A percentile compares a stretch with the other conserved stretches of the same genome.
Evolutionary conservation across 2,797 vertebrate genomes (phyloP).

Genomic region (Periophthalmus magnuspinnatus): DNA sequence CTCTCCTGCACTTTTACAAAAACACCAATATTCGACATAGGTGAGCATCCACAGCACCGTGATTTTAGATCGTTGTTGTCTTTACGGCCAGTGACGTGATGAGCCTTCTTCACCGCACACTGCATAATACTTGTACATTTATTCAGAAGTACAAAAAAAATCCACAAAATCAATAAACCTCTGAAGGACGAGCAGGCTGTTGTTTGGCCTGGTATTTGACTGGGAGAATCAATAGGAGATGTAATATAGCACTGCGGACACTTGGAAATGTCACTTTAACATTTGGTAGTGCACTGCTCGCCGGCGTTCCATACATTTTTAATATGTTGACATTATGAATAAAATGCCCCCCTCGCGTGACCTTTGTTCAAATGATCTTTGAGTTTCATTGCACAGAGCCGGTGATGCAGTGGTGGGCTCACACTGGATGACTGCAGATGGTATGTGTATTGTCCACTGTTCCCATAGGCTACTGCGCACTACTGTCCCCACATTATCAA

Average conservation of each 20-base stretch:
- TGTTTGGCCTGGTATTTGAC: background rate
- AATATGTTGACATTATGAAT: constrained; percentile 54
- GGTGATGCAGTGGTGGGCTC: background rate
- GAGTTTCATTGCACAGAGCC: constrained; percentile 14
- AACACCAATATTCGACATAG: too few species aligned
- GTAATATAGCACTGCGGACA: constrained; percentile 5
- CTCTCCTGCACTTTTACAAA: too few species aligned
- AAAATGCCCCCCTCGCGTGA: constrained; percentile 18
- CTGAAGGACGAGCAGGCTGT: background rate
- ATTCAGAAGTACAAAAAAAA: background rate
- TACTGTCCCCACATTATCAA: too few species aligned
- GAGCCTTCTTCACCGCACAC: background rate
- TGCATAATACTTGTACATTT: background rate
- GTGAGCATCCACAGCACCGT: too few species aligned
- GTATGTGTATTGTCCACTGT: background rate
- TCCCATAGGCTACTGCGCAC: background rate
- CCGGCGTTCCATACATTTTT: constrained; percentile 55
- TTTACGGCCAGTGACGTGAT: background rate
- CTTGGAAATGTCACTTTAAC: constrained; percentile 53
- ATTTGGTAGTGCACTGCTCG: constrained; percentile 41
- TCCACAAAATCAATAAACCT: constrained; percentile 3
- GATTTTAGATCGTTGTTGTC: background rate
- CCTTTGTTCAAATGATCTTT: constrained; percentile 41
- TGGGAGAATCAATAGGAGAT: constrained; percentile 19
- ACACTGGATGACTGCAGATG: background rate